Base-by-base conservation (phyloP, 1,140 invertebrate species). In the Protaetia brevitarsis region DNA sequence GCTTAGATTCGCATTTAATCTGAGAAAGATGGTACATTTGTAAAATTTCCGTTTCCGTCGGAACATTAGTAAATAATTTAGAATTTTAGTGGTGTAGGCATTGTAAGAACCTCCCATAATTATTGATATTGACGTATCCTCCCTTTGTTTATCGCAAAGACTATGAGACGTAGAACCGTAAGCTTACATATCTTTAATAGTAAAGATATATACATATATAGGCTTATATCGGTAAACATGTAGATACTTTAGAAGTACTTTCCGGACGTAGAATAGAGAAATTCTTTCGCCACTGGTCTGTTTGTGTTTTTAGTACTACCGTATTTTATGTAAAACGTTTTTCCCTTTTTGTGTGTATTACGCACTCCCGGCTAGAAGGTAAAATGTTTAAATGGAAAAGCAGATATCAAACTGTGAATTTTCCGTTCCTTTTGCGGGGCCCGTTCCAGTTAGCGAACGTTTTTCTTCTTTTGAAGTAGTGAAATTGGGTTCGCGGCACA, bases 241-340 rank as follows among this genome's bases (percentile, higher is more conserved):
- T n/a, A n/a, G n/a, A n/a, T n/a, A n/a, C n/a, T 51, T 51, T 51
- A 23, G 26, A 51, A 26, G 19, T 51, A 19, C 19, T 51, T 23
- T 5, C 6, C 19, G n/a, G 26, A 23, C 41, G 11, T 19, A 51
- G n/a, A 51, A 51, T 5, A 23, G 19, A 6, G 6, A 19, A 8
- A 11, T 51, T 26, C 23, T 6, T 21, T 45, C 26, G 21, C 16
- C 16, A 11, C 10, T 13, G 34, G 1, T 19, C 11, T 51, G 19
- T 51, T 19, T 19, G 41, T 6, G 41, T 16, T 51, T 51, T 51
- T 51, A 23, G 8, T 7, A 51, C 7, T 23, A 51, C 11, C 26
- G 41, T 51, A 23, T 51, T 51, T 51, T 51, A 51, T 51, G 41
- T 51, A 51, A 51, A 51, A 51, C 41, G 26, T 23, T 51, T 51